Percentiles rank a stretch among this genome's conserved stretches.
Evolutionary conservation across 2,797 vertebrate species (phyloP).

Genomic region (Acanthiza pusilla): DNA sequence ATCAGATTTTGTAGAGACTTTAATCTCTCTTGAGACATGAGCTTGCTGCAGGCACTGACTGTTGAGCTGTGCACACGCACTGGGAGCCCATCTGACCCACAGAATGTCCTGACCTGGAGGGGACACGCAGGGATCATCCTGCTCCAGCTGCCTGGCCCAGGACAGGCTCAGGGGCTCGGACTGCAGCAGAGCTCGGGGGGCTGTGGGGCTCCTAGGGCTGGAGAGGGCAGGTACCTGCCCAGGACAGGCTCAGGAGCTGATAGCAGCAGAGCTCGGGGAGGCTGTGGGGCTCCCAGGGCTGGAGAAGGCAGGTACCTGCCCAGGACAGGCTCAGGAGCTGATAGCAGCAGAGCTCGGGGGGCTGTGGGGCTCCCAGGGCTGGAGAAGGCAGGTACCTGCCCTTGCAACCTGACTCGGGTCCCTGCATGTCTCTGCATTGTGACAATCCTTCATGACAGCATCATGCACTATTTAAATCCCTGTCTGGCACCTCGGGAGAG

Average conservation of each 20-base stretch:
- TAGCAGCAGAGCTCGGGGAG: not conserved
- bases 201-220: not conserved
- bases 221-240: not conserved
- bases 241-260: not conserved
- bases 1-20: not conserved
- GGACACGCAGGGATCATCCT: not conserved
- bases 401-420: not conserved
- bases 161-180: not conserved
- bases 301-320: not conserved
- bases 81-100: not conserved
- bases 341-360: not conserved
- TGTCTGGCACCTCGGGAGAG: not conserved
- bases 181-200: not conserved
- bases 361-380: not conserved
- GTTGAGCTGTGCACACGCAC: fast-evolving
- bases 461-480: not conserved
- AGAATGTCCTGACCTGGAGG: not conserved
- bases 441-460: not conserved
- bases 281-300: not conserved
- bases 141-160: not conserved
- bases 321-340: not conserved
- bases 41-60: not conserved
- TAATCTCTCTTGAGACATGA: fast-evolving
- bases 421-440: not conserved
- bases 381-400: not conserved